Base-by-base conservation (phyloP, 1,140 invertebrate genomes). In the Neotoxoptera formosana region DNA sequence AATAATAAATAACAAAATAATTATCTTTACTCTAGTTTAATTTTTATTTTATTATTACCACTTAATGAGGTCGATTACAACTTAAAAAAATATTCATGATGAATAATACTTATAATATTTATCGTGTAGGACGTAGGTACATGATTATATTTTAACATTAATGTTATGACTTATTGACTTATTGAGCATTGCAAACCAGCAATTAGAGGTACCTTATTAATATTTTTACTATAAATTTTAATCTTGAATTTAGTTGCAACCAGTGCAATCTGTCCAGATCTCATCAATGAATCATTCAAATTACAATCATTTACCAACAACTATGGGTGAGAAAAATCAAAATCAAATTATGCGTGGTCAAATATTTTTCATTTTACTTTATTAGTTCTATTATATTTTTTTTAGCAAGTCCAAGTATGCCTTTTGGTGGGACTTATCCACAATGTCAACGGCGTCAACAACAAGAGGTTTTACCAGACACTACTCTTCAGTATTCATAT, bases 191-290 rank as follows among this genome's bases (percentile, higher is more conserved):
- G 0, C 3, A 60, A n/a, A 60, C 11, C 0, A 14, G 56, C 56
- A 30, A 56, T 60, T 60, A 14, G 9, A 25, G 21, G 53, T 56
- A 25, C 48, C 48, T 51, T 25, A 56, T 7, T n/a, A n/a, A 67
- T 4, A 9, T 67, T n/a, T 53, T 53, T 21, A 67, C n/a, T 67
- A n/a, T 76, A n/a, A 76, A 76, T n/a, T 34, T 7, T 76, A 14
- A n/a, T 76, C 6, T 76, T 76, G 1, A 76, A n/a, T 95, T 34
- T 95, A 95, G 86, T 94, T 96, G 53, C 95, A 96, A 93, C 95
- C 95, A 14, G 95, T 96, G 93, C 95, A 96, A 93, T 95, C 95
- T 11, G 95, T 96, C 95, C 95, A 95, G 94, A 95, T 96, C 89
- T 95, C 95, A 30, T 94, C 95, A 17, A 95, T 96, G 95, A 96